These are phyloP conservation scores for Panthera tigris DNA, from an alignment of 2,113 vertebrate genomes.

Conservation along the genomic window DNA sequence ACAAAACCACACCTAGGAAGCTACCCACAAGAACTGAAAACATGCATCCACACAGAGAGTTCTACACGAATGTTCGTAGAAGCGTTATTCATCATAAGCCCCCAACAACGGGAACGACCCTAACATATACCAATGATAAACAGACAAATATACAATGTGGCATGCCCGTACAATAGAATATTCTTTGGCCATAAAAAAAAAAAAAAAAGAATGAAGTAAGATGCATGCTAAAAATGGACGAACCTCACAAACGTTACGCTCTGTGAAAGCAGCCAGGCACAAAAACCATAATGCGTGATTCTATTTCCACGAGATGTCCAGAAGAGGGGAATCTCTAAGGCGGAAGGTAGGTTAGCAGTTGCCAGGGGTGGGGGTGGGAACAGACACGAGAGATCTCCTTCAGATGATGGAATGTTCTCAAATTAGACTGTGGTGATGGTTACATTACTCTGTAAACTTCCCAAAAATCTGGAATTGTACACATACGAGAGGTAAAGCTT, in stretches of 20 bases:
- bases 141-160: not conserved
- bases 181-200: not conserved
- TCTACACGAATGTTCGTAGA: not conserved
- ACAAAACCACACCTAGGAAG: not conserved
- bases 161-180: not conserved
- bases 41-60: not conserved
- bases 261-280: not conserved
- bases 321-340: not conserved
- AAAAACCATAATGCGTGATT: not conserved
- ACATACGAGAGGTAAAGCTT: not conserved
- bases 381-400: not conserved
- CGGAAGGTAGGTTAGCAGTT: not conserved
- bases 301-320: not conserved
- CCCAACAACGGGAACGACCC: not conserved
- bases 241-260: not conserved
- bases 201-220: not conserved
- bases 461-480: not conserved
- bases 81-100: not conserved
- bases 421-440: not conserved
- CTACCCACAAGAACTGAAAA: not conserved
- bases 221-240: not conserved
- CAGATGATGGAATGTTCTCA: not conserved
- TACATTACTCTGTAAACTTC: not conserved
- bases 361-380: not conserved
- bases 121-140: not conserved